phyloP scores from a whole-genome alignment of 1,140 invertebrate genomes.

The Nasonia vitripennis region DNA sequence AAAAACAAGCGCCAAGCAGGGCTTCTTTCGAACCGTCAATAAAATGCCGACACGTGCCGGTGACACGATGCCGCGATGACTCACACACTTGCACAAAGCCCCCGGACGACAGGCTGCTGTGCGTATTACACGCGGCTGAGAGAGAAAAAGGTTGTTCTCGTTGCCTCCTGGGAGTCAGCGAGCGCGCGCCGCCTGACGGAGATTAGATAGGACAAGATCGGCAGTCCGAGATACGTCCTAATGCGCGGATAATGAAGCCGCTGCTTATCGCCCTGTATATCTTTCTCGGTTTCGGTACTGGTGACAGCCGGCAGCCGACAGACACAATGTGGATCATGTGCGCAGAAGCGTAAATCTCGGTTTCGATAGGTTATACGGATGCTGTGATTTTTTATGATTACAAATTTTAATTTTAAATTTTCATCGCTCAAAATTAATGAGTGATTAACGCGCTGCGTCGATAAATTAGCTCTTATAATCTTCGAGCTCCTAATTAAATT shows the following conservation, averaged over 20 bases:
- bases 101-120: too few species aligned
- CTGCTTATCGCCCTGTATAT: background rate
- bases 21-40: background rate
- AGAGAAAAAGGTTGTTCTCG: background rate
- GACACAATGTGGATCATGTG: background rate
- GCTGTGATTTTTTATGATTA: too few species aligned
- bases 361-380: too few species aligned
- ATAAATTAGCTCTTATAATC: too few species aligned
- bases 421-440: too few species aligned
- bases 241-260: conserved; percentile 48
- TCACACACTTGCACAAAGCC: conserved; percentile 22
- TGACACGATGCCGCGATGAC: background rate
- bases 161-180: background rate
- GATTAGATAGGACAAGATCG: conserved; percentile 5
- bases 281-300: background rate
- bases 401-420: too few species aligned
- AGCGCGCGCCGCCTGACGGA: too few species aligned
- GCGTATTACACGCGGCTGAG: background rate
- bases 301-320: background rate
- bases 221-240: conserved; percentile 2
- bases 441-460: too few species aligned
- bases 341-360: too few species aligned
- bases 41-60: background rate
- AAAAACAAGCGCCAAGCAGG: background rate
- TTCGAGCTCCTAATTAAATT: too few species aligned